A percentile compares a stretch with the other conserved stretches of the same genome.
phyloP scores from a whole-genome alignment of 2,888 invertebrate species.

The Nomada hirtipes region DNA sequence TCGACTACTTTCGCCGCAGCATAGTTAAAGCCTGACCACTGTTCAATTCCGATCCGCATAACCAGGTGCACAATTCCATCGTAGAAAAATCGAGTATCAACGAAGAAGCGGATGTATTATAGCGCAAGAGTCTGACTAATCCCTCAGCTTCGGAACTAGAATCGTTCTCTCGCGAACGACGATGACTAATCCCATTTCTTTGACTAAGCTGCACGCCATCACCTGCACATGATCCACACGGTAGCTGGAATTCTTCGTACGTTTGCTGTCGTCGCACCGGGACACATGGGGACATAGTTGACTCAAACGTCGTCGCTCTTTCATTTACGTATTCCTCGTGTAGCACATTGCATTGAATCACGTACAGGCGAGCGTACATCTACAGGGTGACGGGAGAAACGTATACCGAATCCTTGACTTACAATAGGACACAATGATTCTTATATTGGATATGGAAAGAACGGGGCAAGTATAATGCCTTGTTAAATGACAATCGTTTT shows the following conservation, averaged over 20 bases:
- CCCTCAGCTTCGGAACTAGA: conserved; percentile 60
- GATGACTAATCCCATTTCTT: conserved; percentile 74
- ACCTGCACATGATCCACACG: conserved; percentile 59
- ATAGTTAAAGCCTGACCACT: conserved; percentile 51
- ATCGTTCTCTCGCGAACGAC: conserved; percentile 56
- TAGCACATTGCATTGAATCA: conserved; percentile 74
- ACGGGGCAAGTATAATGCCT: not conserved
- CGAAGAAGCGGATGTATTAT: conserved; percentile 24
- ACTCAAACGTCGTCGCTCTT: conserved; percentile 59
- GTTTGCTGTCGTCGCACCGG: conserved; percentile 67
- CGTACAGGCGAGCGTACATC: conserved; percentile 64
- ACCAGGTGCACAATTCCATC: conserved; percentile 48
- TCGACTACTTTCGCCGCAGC: conserved; percentile 47
- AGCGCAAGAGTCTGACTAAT: conserved; percentile 74
- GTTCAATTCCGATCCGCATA: conserved; percentile 25
- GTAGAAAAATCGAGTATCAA: conserved; percentile 33
- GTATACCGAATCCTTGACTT: not conserved
- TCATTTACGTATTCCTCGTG: conserved; percentile 69
- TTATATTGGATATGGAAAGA: not conserved
- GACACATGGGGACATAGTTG: conserved; percentile 42
- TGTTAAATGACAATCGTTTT: too few relatives aligned
- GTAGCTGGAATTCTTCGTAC: conserved; percentile 67
- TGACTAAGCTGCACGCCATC: conserved; percentile 53
- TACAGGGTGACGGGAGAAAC: conserved; percentile 62
- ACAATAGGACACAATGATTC: not conserved